Evolutionary conservation across 2,888 invertebrate species (phyloP).

Genomic region (Lypha dubia): DNA sequence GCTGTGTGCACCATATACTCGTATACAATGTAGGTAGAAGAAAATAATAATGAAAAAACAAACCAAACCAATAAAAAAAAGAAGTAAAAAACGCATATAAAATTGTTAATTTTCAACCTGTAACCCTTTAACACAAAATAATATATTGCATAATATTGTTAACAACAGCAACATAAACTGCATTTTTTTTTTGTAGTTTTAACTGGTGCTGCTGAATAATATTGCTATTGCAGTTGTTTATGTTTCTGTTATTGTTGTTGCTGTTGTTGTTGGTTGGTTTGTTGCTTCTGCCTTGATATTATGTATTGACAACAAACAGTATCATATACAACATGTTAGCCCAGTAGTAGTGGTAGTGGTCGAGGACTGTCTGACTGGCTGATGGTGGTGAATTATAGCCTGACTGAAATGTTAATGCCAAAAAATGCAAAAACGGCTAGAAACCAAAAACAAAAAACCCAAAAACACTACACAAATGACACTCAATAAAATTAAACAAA

Average conservation of each 20-base stretch:
- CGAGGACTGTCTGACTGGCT: constrained; percentile 41
- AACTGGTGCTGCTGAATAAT: constrained; percentile 55
- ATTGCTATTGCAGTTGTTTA: constrained; percentile 31
- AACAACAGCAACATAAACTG: constrained; percentile 64
- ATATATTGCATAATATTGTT: constrained; percentile 65
- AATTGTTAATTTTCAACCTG: constrained; percentile 69
- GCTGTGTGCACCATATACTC: constrained; percentile 21
- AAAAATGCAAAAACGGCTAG: constrained; percentile 17
- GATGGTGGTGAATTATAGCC: constrained; percentile 60
- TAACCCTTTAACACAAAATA: constrained; percentile 69
- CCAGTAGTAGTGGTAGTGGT: constrained; percentile 29
- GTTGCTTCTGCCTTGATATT: constrained; percentile 47
- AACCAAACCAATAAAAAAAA: neutral
- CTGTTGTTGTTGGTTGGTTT: constrained; percentile 15
- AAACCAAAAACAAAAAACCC: constrained; percentile 7
- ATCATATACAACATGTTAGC: constrained; percentile 54
- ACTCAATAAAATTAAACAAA: constrained; percentile 64
- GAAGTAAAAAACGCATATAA: constrained; percentile 50
- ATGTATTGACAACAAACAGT: constrained; percentile 58
- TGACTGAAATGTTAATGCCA: constrained; percentile 59
- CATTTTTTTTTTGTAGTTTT: constrained; percentile 50
- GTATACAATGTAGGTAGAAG: constrained; percentile 15
- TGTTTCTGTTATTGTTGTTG: neutral
- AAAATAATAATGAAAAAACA: constrained; percentile 34
- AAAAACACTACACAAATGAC: constrained; percentile 54